A percentile compares a stretch with the other conserved stretches of the same genome.
These are phyloP conservation scores for Mormyrus iriodes DNA, from an alignment of 2,113 vertebrate species.

Conservation along the genomic window DNA sequence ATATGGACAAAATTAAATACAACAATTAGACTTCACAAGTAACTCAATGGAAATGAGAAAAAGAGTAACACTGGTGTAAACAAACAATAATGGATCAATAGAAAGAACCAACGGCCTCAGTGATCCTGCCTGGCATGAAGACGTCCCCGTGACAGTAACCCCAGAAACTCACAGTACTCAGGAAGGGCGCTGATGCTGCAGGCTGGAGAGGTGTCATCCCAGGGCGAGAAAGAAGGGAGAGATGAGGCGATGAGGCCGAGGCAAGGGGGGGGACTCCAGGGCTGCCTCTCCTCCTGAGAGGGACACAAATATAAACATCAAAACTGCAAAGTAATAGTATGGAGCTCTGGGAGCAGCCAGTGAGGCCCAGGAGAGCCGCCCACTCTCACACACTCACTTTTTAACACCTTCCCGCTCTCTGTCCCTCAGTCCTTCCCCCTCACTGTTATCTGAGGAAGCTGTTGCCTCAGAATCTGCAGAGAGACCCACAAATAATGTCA, in stretches of 20 bases:
- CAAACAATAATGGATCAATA: slow-evolving; percentile 22
- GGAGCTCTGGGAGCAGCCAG: background rate
- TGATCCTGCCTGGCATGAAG: slow-evolving; percentile 20
- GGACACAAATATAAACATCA: background rate
- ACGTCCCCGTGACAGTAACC: background rate
- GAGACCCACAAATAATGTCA: background rate
- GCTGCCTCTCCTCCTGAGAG: slow-evolving; percentile 53
- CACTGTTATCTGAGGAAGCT: slow-evolving; percentile 83
- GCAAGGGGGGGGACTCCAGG: slow-evolving; percentile 51
- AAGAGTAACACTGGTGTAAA: slow-evolving; percentile 2
- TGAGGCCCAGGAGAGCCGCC: background rate
- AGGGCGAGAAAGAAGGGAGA: slow-evolving; percentile 60
- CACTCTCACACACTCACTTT: slow-evolving; percentile 58
- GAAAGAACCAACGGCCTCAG: slow-evolving; percentile 18
- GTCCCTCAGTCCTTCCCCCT: slow-evolving; percentile 70
- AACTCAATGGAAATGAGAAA: slow-evolving; percentile 11
- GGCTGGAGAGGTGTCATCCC: slow-evolving; percentile 55
- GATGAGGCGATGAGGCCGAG: slow-evolving; percentile 56
- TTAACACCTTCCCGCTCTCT: slow-evolving; percentile 67
- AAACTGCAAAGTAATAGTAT: background rate
- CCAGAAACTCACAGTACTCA: slow-evolving; percentile 61
- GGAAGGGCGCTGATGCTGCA: slow-evolving; percentile 53
- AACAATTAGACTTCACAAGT: background rate
- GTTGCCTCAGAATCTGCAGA: slow-evolving; percentile 79
- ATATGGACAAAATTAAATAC: slow-evolving; percentile 20